Evolutionary conservation across 2,888 invertebrate species (phyloP), one percentile per base, ranked within the genome.

Genomic region (Eulithis prunata): DNA sequence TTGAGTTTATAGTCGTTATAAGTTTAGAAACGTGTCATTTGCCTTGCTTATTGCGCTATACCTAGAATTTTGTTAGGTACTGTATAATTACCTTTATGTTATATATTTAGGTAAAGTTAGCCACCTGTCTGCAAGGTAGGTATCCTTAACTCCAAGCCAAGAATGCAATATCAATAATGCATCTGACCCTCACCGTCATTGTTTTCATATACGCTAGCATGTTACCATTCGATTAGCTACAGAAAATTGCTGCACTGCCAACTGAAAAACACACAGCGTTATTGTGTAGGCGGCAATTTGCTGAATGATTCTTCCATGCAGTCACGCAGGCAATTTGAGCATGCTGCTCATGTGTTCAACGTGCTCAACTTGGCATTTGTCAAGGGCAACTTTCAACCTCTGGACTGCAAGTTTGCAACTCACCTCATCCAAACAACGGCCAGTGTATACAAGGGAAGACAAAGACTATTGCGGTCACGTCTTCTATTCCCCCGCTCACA

Each of bases 351-450:
- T 72, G 71, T 79, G 73, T 74, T 55, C 63, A 68, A 74, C 78
- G 61, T 53, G 73, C 70, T 70, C 66, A 71, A 74, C 79, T 75
- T 81, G 80, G 81, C 81, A 81, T 81, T 77, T 74, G 71, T 75
- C 88, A 89, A 89, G 89, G 89, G 76, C 84, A 85, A 84, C 74
- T 82, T 82, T 68, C 85, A 85, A 86, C 89, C 88, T 90, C 87
- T 84, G 79, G 69, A 78, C 71, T 75, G 75, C 71, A 75, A 90
- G 90, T 90, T 71, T 75, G 75, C 71, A 75, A 90, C 91, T 90
- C 82, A 91, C 91, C 91, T 90, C 81, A 85, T 86, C 86, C 87
- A 87, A 90, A 91, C 87, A 90, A 88, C 83, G 72, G 57, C 64
- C 71, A 80, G 78, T 84, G 78, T 82, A 85, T 80, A 80, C 84